Percentiles rank a stretch among this genome's conserved stretches.
These are phyloP conservation scores for Ridgeia piscesae DNA, from an alignment of 1,140 invertebrate species.

Conservation along the genomic window DNA sequence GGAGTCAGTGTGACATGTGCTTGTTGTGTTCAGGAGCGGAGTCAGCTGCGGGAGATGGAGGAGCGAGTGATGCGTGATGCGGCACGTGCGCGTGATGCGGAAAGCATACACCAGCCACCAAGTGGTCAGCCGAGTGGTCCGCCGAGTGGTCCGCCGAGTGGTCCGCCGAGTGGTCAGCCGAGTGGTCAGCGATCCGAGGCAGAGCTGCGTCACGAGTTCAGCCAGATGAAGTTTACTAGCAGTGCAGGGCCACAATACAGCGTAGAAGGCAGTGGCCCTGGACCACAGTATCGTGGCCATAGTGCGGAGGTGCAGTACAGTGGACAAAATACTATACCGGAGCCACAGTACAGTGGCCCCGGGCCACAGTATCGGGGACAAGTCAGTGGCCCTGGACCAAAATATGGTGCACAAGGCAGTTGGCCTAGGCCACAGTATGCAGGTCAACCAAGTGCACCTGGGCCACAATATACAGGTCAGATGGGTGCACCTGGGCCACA, in stretches of 20 bases:
- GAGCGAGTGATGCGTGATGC: slow-evolving; percentile 40
- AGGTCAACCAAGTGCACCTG: not conserved
- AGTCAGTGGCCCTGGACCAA: not conserved
- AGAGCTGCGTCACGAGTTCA: not conserved
- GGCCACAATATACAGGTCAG: not conserved
- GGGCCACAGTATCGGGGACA: not conserved
- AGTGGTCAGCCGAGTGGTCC: not conserved
- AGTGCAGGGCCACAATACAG: not conserved
- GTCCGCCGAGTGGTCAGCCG: not conserved
- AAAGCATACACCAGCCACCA: slow-evolving; percentile 23
- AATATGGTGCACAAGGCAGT: not conserved
- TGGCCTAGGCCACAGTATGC: not conserved
- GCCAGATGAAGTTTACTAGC: not conserved
- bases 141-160: not conserved
- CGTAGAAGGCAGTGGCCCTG: not conserved
- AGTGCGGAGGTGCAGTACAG: not conserved
- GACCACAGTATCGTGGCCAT: not conserved
- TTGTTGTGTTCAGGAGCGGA: slow-evolving; percentile 22
- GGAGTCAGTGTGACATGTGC: too few relatives aligned
- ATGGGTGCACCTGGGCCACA: not conserved
- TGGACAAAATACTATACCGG: not conserved
- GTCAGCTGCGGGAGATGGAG: slow-evolving; percentile 47
- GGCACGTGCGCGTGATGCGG: slow-evolving; percentile 41
- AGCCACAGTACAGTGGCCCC: not conserved
- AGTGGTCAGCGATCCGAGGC: not conserved